A percentile compares a stretch with the other conserved stretches of the same genome.
Evolutionary conservation across 2,797 vertebrate genomes (phyloP).

Genomic region (Lagocephalus sceleratus): DNA sequence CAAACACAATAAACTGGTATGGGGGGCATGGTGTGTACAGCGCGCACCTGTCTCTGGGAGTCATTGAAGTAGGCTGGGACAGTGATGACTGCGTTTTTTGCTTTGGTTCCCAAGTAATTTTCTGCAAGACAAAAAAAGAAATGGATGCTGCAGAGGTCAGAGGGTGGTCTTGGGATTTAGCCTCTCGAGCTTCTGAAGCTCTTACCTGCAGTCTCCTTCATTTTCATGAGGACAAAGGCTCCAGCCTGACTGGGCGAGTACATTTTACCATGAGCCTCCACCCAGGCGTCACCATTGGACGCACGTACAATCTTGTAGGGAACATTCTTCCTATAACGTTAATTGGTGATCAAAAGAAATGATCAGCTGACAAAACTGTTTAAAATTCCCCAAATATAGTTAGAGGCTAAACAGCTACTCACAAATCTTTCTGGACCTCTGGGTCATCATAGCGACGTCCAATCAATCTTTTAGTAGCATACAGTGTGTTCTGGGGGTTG

Average conservation of each 20-base stretch:
- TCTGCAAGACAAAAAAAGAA: conserved; percentile 72
- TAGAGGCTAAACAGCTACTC: conserved; percentile 52
- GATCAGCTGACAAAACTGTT: no score
- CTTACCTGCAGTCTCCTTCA: conserved; percentile 97
- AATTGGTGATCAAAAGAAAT: no score
- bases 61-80: conserved; percentile 99
- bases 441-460: conserved; percentile 91
- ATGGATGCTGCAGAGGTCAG: neutral
- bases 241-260: conserved; percentile 97
- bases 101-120: conserved; percentile 87
- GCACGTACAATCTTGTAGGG: conserved; percentile 95
- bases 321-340: conserved; percentile 85
- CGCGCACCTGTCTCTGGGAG: conserved; percentile 92
- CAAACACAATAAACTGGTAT: no score
- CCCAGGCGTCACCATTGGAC: conserved; percentile 96
- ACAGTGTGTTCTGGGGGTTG: conserved; percentile 95
- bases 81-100: conserved; percentile 95
- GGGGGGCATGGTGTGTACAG: no score
- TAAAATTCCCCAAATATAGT: no score
- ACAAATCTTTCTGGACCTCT: conserved; percentile 97
- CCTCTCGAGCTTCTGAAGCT: neutral
- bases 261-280: conserved; percentile 94
- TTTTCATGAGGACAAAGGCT: conserved; percentile 97
- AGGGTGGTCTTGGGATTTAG: neutral
- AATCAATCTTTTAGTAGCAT: conserved; percentile 96